These are phyloP conservation scores for Lycaena phlaeas DNA, from an alignment of 2,888 invertebrate species.

Conservation along the genomic window DNA sequence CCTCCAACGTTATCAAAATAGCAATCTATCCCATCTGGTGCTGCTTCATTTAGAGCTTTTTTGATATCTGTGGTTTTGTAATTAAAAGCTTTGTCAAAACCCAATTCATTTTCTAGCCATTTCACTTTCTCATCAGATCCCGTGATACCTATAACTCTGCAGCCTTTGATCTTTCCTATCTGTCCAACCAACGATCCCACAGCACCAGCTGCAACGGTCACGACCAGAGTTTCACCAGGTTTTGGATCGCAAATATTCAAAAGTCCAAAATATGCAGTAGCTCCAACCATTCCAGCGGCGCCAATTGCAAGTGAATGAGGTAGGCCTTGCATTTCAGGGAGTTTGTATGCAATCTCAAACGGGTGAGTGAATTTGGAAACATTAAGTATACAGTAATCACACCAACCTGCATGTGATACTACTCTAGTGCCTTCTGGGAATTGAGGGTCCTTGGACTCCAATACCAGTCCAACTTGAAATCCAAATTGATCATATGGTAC, in stretches of 20 bases:
- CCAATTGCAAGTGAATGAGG: constrained; percentile 73
- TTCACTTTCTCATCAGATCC: constrained; percentile 80
- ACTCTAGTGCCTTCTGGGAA: constrained; percentile 73
- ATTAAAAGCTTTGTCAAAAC: constrained; percentile 56
- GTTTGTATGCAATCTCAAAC: constrained; percentile 18
- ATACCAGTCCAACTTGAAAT: constrained; percentile 35
- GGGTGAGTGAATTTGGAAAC: constrained; percentile 9
- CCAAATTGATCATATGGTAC: constrained; percentile 19
- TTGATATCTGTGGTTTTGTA: constrained; percentile 74
- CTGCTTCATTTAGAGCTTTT: constrained; percentile 70
- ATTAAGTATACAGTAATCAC: constrained; percentile 29
- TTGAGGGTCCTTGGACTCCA: constrained; percentile 68
- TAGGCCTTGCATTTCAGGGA: constrained; percentile 67
- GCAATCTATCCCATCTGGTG: constrained; percentile 80
- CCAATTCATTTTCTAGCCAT: constrained; percentile 76
- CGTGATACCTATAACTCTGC: constrained; percentile 77
- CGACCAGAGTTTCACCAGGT: constrained; percentile 78
- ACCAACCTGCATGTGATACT: constrained; percentile 74
- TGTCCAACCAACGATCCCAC: constrained; percentile 83
- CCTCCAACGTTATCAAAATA: constrained; percentile 86
- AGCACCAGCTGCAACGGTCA: constrained; percentile 81
- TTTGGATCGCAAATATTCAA: constrained; percentile 78
- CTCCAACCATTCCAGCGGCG: constrained; percentile 78
- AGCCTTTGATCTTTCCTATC: constrained; percentile 80
- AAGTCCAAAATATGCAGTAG: constrained; percentile 82